Conservation (phyloP, 1,140 invertebrate species). For the Atta colombica region DNA sequence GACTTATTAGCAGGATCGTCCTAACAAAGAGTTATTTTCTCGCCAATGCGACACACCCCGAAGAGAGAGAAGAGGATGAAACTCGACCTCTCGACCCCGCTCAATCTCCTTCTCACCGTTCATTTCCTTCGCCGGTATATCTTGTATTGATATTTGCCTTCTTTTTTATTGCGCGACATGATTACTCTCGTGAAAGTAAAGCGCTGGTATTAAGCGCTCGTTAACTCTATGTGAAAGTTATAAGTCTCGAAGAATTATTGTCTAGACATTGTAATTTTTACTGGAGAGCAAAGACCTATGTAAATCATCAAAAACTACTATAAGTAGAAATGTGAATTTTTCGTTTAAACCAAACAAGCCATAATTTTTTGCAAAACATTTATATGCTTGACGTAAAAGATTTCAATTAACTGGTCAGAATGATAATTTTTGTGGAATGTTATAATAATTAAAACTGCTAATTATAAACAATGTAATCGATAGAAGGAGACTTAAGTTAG, state of each 20-base stretch:
- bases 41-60: constrained; percentile 20
- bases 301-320: background rate
- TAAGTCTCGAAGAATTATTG: constrained; percentile 5
- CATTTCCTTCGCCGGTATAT: constrained; percentile 66
- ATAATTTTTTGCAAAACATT: constrained; percentile 39
- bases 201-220: constrained; percentile 57
- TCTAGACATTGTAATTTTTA: constrained; percentile 40
- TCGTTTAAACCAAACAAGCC: constrained; percentile 30
- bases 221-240: constrained; percentile 56
- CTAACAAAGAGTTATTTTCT: constrained; percentile 68
- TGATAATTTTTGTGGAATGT: constrained; percentile 15
- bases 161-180: constrained; percentile 76
- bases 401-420: constrained; percentile 44
- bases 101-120: constrained; percentile 63
- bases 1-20: constrained; percentile 63
- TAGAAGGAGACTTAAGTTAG: background rate
- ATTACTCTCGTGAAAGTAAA: constrained; percentile 61
- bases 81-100: background rate
- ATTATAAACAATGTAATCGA: background rate
- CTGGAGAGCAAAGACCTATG: background rate
- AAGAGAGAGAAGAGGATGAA: background rate
- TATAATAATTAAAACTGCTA: background rate
- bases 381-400: constrained; percentile 48
- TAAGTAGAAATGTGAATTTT: background rate
- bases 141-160: constrained; percentile 77